phyloP scores from a whole-genome alignment of 2,113 vertebrate genomes.

The Notothenia coriiceps region DNA sequence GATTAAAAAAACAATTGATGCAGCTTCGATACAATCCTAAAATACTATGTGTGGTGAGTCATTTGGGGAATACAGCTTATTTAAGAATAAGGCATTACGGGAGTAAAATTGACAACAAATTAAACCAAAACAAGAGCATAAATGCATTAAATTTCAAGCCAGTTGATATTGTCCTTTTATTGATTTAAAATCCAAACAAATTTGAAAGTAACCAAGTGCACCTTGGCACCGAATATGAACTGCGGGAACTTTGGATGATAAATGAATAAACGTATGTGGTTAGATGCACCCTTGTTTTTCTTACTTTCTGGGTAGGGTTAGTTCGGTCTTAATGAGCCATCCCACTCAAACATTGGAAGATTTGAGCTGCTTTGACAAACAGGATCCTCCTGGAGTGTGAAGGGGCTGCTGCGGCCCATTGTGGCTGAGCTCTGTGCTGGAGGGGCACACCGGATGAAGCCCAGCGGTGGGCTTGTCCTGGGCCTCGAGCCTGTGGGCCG shows the following conservation, averaged over 20 bases:
- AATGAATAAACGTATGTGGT: too few relatives aligned
- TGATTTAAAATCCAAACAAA: not conserved
- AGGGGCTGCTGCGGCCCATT: conserved; percentile 43
- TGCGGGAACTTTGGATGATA: not conserved
- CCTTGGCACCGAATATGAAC: not conserved
- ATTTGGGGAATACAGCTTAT: not conserved
- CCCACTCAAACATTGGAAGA: conserved; percentile 36
- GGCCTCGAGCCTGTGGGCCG: conserved; percentile 66
- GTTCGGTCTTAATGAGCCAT: conserved; percentile 16
- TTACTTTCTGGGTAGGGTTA: not conserved
- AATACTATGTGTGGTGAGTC: not conserved
- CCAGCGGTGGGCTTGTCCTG: conserved; percentile 68
- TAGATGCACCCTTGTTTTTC: not conserved
- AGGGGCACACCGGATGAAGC: conserved; percentile 65
- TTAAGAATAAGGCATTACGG: not conserved
- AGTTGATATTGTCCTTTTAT: not conserved
- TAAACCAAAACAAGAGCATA: too few relatives aligned
- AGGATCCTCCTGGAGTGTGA: conserved; percentile 60
- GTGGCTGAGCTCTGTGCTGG: conserved; percentile 48
- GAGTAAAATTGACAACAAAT: too few relatives aligned
- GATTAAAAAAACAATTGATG: not conserved
- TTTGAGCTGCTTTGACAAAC: conserved; percentile 56
- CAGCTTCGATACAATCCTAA: not conserved
- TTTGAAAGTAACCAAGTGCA: not conserved
- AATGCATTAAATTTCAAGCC: not conserved